phyloP scores from a whole-genome alignment of 2,113 vertebrate species.

The Sardina pilchardus region DNA sequence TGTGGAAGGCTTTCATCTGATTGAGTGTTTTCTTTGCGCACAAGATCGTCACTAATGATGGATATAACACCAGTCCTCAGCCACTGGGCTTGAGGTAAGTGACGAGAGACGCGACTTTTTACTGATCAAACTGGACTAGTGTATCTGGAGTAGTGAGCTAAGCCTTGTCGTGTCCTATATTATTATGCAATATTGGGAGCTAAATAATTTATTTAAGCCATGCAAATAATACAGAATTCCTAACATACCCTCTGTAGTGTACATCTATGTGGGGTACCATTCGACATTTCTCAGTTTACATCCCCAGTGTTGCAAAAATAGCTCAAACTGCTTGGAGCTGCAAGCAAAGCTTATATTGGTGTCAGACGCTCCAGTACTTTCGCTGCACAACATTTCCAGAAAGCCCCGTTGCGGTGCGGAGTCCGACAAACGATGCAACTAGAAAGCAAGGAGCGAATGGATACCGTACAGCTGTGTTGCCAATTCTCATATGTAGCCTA shows the following conservation, averaged over 20 bases:
- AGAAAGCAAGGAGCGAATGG: neutral
- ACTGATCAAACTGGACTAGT: slow-evolving; percentile 14
- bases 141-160: slow-evolving; percentile 32
- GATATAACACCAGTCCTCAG: slow-evolving; percentile 55
- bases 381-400: neutral
- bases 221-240: neutral
- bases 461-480: neutral
- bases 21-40: slow-evolving; percentile 38
- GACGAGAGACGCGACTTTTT: slow-evolving; percentile 59
- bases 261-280: neutral
- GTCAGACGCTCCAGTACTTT: neutral
- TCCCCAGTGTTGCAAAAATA: neutral
- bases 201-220: neutral
- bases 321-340: neutral
- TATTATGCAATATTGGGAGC: slow-evolving; percentile 12
- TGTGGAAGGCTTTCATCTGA: neutral
- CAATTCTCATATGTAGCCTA: neutral
- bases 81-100: slow-evolving; percentile 68
- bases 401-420: neutral
- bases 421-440: neutral
- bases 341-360: neutral
- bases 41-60: slow-evolving; percentile 58
- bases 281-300: slow-evolving; percentile 21
- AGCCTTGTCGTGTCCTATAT: no score
- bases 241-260: neutral